A percentile compares a stretch with the other conserved stretches of the same genome.
Conservation (phyloP, 2,797 vertebrate species). For the Triplophysa bombifrons region DNA sequence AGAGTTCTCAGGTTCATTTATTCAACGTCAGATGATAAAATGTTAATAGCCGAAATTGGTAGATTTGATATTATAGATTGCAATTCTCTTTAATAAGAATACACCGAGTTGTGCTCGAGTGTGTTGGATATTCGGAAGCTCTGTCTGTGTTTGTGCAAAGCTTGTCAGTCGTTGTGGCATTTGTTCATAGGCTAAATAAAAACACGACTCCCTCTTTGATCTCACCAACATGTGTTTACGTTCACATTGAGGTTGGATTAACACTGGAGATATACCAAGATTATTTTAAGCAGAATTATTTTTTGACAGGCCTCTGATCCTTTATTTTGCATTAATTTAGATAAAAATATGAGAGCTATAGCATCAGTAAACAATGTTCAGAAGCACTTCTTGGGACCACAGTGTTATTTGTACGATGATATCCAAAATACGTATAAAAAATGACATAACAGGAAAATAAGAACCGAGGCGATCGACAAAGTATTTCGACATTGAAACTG, state of each 20-base stretch:
- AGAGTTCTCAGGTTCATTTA: neutral
- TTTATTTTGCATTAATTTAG: conserved; percentile 3
- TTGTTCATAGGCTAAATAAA: conserved; percentile 52
- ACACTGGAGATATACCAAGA: conserved; percentile 5
- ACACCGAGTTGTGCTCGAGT: conserved; percentile 34
- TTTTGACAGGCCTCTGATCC: conserved; percentile 7
- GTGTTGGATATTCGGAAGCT: conserved; percentile 20
- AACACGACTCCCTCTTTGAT: conserved; percentile 33
- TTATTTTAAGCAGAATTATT: conserved; percentile 8
- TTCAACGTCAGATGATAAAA: too few species aligned
- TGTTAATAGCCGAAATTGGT: too few species aligned
- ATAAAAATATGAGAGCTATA: too few species aligned
- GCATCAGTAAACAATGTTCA: too few species aligned
- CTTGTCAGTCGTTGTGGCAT: conserved; percentile 30
- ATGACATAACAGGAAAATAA: too few species aligned
- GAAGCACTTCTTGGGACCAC: too few species aligned
- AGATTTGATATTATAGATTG: neutral
- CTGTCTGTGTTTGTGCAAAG: conserved; percentile 32
- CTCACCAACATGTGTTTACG: conserved; percentile 39
- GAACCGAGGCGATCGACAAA: too few species aligned
- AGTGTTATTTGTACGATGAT: too few species aligned
- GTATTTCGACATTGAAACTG: too few species aligned
- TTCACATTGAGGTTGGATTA: conserved; percentile 26
- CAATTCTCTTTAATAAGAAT: conserved; percentile 39
- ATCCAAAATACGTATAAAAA: too few species aligned